These are phyloP conservation scores for Danio albolineatus DNA, from an alignment of 2,797 vertebrate species.

Conservation along the genomic window DNA sequence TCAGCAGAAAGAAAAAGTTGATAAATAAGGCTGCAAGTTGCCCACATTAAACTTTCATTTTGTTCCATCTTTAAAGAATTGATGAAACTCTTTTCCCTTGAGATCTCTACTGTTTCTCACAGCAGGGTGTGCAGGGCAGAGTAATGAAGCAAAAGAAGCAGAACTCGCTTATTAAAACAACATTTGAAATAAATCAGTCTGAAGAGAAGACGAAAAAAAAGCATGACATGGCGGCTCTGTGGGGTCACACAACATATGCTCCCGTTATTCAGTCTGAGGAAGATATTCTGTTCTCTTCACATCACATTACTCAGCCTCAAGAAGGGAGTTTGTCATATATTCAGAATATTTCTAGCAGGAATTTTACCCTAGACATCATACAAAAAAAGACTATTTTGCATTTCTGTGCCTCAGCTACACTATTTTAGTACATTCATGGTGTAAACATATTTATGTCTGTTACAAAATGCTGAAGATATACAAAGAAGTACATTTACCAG, in stretches of 20 bases:
- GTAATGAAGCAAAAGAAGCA: slow-evolving; percentile 61
- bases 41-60: slow-evolving; percentile 56
- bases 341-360: not conserved
- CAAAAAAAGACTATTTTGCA: not conserved
- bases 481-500: too few relatives aligned
- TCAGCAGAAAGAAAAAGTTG: slow-evolving; percentile 10
- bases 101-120: slow-evolving; percentile 51
- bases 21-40: slow-evolving; percentile 56
- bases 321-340: not conserved
- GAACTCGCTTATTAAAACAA: slow-evolving; percentile 63
- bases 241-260: slow-evolving; percentile 62
- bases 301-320: slow-evolving; percentile 31
- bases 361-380: not conserved
- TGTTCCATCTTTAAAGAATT: slow-evolving; percentile 52
- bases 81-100: slow-evolving; percentile 57
- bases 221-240: slow-evolving; percentile 51
- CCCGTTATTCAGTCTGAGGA: slow-evolving; percentile 58
- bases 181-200: slow-evolving; percentile 64
- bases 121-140: slow-evolving; percentile 41
- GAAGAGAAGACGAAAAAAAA: slow-evolving; percentile 33
- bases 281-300: slow-evolving; percentile 43
- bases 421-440: not conserved
- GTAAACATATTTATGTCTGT: not conserved
- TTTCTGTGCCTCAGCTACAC: not conserved
- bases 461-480: not conserved